phyloP scores from a whole-genome alignment of 2,888 invertebrate genomes.

The Nyleta sp. region DNA sequence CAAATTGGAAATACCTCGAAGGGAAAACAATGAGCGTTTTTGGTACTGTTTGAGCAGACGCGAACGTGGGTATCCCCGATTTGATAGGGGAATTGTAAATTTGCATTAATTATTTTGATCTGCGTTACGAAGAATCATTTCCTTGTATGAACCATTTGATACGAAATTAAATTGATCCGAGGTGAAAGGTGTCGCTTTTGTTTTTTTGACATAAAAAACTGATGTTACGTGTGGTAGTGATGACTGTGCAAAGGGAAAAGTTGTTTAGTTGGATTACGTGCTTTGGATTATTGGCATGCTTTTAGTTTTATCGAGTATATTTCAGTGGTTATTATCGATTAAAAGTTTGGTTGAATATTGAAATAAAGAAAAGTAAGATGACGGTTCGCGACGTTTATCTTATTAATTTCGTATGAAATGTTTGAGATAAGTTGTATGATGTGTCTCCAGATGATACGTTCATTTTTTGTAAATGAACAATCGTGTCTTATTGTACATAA shows the following conservation, averaged over 20 bases:
- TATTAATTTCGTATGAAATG: slow-evolving; percentile 39
- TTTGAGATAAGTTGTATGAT: slow-evolving; percentile 9
- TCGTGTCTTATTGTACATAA: slow-evolving; percentile 43
- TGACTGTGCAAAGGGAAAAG: no score
- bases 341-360: neutral
- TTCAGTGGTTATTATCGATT: neutral
- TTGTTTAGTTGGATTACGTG: no score
- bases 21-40: no score
- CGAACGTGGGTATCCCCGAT: no score
- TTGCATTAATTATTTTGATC: neutral
- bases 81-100: no score
- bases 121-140: neutral
- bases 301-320: no score
- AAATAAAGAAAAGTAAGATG: neutral
- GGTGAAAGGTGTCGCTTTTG: no score
- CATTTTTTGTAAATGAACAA: slow-evolving; percentile 42
- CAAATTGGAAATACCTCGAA: no score
- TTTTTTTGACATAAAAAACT: no score
- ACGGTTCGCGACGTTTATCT: neutral
- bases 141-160: slow-evolving; percentile 14
- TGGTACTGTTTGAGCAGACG: no score
- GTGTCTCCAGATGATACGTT: slow-evolving; percentile 27
- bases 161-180: slow-evolving; percentile 19
- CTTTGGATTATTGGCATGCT: no score
- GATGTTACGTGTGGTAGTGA: no score